Evolutionary conservation across 2,888 invertebrate genomes (phyloP), one percentile per base, ranked within the genome.

Genomic region (Ditylenchus weischeri): DNA sequence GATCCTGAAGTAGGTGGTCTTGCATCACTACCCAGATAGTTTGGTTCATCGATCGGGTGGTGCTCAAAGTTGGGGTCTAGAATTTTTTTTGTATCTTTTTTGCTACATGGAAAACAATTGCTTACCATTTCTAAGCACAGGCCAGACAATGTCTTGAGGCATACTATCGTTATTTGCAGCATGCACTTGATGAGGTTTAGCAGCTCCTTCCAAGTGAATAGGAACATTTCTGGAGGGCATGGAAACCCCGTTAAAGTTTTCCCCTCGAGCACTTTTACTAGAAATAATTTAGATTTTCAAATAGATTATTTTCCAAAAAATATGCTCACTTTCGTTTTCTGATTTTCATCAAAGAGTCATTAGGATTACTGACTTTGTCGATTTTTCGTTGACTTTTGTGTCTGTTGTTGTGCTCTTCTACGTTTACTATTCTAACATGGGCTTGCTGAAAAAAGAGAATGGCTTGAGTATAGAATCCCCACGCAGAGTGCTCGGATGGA

Each of bases 361-460:
- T 73, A 18, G 72, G 62, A 71, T 74, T 36, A 10, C 35, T 51
- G 18, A 21, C 61, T 51, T 66, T 73, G n/a, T 66, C 57, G 23
- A 38, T 23, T 35, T 66, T 62, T 36, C 21, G 7, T 47, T 64
- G 50, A 8, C 54, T 50, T 18, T 35, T 47, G 57, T 77, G 75
- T 51, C 71, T 67, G n/a, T 57, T 69, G 50, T 80, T 80, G 73
- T 80, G 78, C 64, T 76, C 78, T 18, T 67, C 57, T 10, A 80
- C 78, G 61, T 76, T 71, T 10, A 80, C 78, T 23, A 75, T 35
- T 29, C 62, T 51, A 29, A 65, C 66, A 47, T 64, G 64, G 11
- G 65, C 51, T 47, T 48, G 48, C 61, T 49, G 43, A 11, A 6
- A 29, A 64, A 43, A n/a, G n/a, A n/a, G n/a, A n/a, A n/a, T n/a